These are phyloP conservation scores for Etheostoma cragini DNA, from an alignment of 2,113 vertebrate species.

Conservation along the genomic window DNA sequence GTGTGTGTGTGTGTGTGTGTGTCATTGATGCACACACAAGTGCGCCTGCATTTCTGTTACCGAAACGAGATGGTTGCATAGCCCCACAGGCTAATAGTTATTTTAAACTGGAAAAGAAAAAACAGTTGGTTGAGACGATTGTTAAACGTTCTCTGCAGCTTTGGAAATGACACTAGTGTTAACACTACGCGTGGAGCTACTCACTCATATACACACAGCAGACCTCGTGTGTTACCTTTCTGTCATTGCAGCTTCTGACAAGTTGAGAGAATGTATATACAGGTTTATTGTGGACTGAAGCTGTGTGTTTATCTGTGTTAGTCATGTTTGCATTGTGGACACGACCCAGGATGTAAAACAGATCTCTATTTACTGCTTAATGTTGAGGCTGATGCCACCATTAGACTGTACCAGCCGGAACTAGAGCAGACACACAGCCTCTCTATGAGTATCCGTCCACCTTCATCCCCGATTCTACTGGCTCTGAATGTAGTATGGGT, in stretches of 20 bases:
- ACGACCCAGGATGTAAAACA: conserved; percentile 20
- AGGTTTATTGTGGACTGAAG: not conserved
- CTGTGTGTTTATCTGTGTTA: not conserved
- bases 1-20: no score
- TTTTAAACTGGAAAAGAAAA: not conserved
- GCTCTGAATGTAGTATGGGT: not conserved
- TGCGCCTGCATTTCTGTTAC: not conserved
- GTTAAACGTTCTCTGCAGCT: not conserved
- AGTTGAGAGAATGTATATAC: conserved; percentile 5
- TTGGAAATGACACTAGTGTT: conserved; percentile 32
- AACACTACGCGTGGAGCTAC: conserved; percentile 25
- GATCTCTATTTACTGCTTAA: conserved; percentile 23
- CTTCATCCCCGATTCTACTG: not conserved
- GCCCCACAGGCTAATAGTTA: not conserved
- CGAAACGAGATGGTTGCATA: not conserved
- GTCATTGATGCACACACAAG: not conserved
- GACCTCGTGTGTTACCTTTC: conserved; percentile 4
- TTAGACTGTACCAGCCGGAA: no score
- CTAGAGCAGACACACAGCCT: not conserved
- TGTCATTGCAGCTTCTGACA: not conserved
- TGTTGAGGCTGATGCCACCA: not conserved
- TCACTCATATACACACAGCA: conserved; percentile 16
- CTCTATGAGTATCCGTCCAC: not conserved
- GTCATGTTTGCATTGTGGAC: conserved; percentile 27
- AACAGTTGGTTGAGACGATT: no score